A percentile compares a stretch with the other conserved stretches of the same genome.
Conservation (phyloP, 37 sponge, comb jelly and placozoan genomes). For the Aplysina aerophoba region DNA sequence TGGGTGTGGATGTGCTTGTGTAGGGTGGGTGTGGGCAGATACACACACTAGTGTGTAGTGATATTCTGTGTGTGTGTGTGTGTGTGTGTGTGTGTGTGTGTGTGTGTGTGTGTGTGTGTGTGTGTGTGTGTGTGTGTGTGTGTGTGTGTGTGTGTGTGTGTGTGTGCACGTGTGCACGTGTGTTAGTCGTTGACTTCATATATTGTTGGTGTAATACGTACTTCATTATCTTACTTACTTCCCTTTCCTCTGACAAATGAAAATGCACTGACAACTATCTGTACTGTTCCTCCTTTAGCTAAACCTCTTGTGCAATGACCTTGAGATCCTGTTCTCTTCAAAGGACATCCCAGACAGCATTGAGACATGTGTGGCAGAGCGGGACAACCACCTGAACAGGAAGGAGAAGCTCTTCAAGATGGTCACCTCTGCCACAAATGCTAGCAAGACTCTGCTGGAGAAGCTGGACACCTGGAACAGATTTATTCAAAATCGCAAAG, state of each 20-base stretch:
- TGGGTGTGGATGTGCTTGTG: neutral
- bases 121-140: neutral
- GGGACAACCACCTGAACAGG: neutral
- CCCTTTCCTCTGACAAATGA: too few relatives aligned
- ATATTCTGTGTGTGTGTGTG: neutral
- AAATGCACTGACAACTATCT: too few relatives aligned
- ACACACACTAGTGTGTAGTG: neutral
- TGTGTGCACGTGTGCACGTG: neutral
- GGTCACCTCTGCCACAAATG: neutral
- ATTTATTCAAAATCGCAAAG: neutral
- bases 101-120: conserved; percentile 2
- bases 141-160: conserved; percentile 1
- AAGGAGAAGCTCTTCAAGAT: neutral
- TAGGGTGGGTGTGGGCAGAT: neutral
- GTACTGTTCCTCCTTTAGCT: too few relatives aligned
- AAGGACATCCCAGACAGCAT: neutral
- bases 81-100: neutral
- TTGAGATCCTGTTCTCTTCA: neutral
- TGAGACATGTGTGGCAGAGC: neutral
- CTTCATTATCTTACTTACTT: conserved; percentile 10
- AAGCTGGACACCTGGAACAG: conserved; percentile 6
- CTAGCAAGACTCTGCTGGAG: neutral
- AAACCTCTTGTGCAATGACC: neutral
- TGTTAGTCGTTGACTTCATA: neutral
- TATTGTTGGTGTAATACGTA: neutral